Base-by-base conservation (phyloP, 2,888 invertebrate genomes). In the Acronicta aceris region DNA sequence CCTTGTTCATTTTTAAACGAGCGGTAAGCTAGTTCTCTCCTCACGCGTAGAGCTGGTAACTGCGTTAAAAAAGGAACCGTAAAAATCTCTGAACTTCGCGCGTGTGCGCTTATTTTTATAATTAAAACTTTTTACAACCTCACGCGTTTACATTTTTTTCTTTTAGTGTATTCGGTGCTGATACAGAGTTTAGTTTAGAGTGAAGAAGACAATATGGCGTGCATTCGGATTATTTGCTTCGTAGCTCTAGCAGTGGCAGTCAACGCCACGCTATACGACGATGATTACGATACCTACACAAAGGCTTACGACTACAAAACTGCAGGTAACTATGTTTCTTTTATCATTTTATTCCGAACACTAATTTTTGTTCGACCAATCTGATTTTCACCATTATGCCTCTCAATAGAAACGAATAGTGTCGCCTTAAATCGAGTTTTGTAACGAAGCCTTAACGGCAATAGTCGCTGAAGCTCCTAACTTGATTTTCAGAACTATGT, bases 231-330 rank as follows among this genome's bases (percentile, higher is more conserved):
- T 43, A 73, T 89, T 70, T 88, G 84, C 85, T 69, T 90, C 61
- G 75, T 88, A 48, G 74, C 84, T 47, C 80, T 86, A 57, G 81
- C 85, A 51, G 81, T 91, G 45, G 72, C 89, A 54, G 82, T 81
- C 41, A 85, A 89, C 21, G 92, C 89, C 0, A 84, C 93, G 5
- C 73, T 93, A 5, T 94, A 93, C 76, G 93, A 94, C 71, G 93
- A 94, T 52, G 93, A 95, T 67, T 94, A 94, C 82, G 94, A 94
- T 71, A 83, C 88, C 0, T 94, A 93, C 74, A 93, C 93, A 12
- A 91, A 89, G 74, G 70, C 79, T 57, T 92, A 92, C 74, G 92
- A 94, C 83, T 92, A 89, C 83, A 88, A 85, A 76, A 86, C 73
- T 71, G 82, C 93, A 84, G 94, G 94, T 94, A 88, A 77, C 56